A percentile compares a stretch with the other conserved stretches of the same genome.
Evolutionary conservation across 2,113 vertebrate species (phyloP).

Genomic region (Oryzias celebensis): DNA sequence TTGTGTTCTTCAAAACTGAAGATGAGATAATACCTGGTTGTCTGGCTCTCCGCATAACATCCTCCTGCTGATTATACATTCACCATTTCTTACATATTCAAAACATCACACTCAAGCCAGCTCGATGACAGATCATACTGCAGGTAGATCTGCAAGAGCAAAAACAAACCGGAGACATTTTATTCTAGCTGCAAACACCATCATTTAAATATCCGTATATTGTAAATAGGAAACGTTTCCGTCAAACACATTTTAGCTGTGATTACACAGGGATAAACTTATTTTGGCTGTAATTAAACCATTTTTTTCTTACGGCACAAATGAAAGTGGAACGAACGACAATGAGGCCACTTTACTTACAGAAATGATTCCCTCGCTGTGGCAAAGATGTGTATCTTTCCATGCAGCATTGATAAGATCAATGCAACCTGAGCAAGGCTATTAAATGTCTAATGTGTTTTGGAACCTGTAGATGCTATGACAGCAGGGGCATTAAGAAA

Average conservation of each 20-base stretch:
- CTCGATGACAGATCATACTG: slow-evolving; percentile 61
- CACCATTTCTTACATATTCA: slow-evolving; percentile 68
- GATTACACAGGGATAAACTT: slow-evolving; percentile 13
- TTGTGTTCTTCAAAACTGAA: slow-evolving; percentile 28
- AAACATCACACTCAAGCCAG: slow-evolving; percentile 52
- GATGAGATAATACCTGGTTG: slow-evolving; percentile 41
- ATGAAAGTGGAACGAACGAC: slow-evolving; percentile 33
- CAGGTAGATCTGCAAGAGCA: slow-evolving; percentile 48
- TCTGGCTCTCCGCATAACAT: slow-evolving; percentile 38
- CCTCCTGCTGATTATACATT: slow-evolving; percentile 59
- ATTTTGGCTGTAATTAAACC: slow-evolving; percentile 17
- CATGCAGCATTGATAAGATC: slow-evolving; percentile 71
- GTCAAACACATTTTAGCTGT: slow-evolving; percentile 7
- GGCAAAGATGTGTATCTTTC: slow-evolving; percentile 58
- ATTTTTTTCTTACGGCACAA: slow-evolving; percentile 25
- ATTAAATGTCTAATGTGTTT: slow-evolving; percentile 80
- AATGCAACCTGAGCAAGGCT: slow-evolving; percentile 75
- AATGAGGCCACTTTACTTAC: slow-evolving; percentile 27
- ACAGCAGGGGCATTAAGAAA: slow-evolving; percentile 71
- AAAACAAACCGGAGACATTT: slow-evolving; percentile 58
- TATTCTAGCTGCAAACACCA: slow-evolving; percentile 52
- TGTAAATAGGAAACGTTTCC: too few relatives aligned
- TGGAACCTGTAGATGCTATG: slow-evolving; percentile 74
- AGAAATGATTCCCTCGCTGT: slow-evolving; percentile 46
- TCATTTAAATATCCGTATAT: slow-evolving; percentile 16